Conservation (phyloP, 2,888 invertebrate species). For the Scaptomyza parva region DNA sequence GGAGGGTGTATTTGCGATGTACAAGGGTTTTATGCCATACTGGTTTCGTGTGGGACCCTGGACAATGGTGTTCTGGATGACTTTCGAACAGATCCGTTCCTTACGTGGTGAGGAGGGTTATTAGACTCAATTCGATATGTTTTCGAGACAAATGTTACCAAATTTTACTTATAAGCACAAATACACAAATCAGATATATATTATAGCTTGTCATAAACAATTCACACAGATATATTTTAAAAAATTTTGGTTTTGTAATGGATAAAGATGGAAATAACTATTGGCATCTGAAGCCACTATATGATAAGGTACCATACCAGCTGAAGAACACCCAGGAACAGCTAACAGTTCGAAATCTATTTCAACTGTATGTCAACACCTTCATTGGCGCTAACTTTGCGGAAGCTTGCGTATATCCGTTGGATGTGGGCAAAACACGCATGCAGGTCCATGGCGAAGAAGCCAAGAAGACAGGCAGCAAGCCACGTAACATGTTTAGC, state of each 20-base stretch:
- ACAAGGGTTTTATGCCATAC: constrained; percentile 52
- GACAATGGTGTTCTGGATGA: constrained; percentile 55
- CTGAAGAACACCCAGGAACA: constrained; percentile 16
- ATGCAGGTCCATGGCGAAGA: constrained; percentile 57
- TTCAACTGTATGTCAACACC: constrained; percentile 51
- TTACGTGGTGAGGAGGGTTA: constrained; percentile 37
- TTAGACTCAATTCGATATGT: constrained; percentile 11
- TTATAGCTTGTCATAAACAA: background rate
- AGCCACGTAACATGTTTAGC: constrained; percentile 20
- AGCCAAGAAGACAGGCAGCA: constrained; percentile 29
- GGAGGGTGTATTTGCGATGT: constrained; percentile 44
- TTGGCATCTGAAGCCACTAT: constrained; percentile 34
- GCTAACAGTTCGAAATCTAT: constrained; percentile 14
- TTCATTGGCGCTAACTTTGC: constrained; percentile 60
- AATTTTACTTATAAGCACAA: no score
- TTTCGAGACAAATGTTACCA: constrained; percentile 3
- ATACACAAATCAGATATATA: background rate
- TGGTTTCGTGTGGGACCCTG: constrained; percentile 57
- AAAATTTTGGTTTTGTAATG: constrained; percentile 20
- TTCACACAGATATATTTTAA: background rate
- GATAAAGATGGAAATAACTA: constrained; percentile 34
- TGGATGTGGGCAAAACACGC: constrained; percentile 59
- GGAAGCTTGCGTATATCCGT: constrained; percentile 42
- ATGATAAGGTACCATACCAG: background rate
- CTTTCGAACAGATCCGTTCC: constrained; percentile 43